These are phyloP conservation scores for Platyrinchus mystaceus DNA, from an alignment of 2,797 vertebrate species.

Conservation along the genomic window DNA sequence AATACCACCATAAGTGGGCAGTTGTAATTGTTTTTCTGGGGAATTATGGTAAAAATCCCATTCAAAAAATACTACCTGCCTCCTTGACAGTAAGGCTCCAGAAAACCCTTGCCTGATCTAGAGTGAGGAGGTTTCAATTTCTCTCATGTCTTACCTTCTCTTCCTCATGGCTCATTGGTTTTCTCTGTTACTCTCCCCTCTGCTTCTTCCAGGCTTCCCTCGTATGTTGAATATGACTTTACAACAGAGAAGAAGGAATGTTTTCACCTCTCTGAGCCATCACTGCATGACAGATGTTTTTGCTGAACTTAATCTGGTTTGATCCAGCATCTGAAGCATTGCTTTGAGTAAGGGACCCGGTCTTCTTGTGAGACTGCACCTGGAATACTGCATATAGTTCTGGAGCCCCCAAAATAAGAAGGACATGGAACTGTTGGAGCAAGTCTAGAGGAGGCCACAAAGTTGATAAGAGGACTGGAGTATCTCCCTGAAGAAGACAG, in stretches of 20 bases:
- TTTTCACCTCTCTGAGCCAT: background rate
- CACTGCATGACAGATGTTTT: background rate
- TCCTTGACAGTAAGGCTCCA: background rate
- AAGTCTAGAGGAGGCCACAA: background rate
- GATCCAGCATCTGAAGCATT: background rate
- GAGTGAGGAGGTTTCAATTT: background rate
- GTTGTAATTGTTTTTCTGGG: background rate
- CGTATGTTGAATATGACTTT: background rate
- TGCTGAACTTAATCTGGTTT: background rate
- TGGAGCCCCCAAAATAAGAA: background rate
- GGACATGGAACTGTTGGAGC: background rate
- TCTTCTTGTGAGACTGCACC: background rate
- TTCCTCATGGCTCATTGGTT: background rate
- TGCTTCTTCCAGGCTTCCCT: background rate
- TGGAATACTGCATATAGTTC: background rate
- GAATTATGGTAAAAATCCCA: background rate
- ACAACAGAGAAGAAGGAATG: background rate
- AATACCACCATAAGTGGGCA: background rate
- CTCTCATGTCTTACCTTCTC: background rate
- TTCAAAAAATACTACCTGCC: background rate
- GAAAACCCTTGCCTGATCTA: background rate
- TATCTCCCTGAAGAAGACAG: background rate
- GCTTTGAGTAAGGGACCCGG: background rate
- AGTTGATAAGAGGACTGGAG: background rate
- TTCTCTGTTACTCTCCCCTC: background rate